phyloP scores from a whole-genome alignment of 2,888 invertebrate genomes.

The Torymus auratus region DNA sequence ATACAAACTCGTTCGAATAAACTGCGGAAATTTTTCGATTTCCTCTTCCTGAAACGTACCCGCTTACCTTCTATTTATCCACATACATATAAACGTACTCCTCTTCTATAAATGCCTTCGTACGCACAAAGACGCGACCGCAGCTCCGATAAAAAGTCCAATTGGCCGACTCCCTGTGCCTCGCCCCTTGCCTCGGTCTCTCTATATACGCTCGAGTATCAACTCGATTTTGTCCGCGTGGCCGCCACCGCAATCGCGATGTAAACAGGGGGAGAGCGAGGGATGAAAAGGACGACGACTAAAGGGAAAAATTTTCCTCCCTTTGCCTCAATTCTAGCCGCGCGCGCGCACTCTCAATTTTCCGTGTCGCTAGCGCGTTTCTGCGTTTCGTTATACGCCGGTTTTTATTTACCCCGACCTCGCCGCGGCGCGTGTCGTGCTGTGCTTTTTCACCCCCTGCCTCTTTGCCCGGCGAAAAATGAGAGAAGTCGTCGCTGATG shows the following conservation, averaged over 20 bases:
- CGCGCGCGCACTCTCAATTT: constrained; percentile 13
- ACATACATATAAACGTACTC: too few relatives aligned
- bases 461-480: constrained; percentile 8
- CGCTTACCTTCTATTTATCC: too few relatives aligned
- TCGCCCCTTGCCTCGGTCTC: too few relatives aligned
- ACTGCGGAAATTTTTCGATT: too few relatives aligned
- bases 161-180: too few relatives aligned
- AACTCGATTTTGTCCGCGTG: constrained; percentile 10
- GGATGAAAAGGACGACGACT: too few relatives aligned
- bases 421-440: background rate
- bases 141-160: too few relatives aligned
- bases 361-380: constrained; percentile 22
- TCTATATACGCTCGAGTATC: background rate
- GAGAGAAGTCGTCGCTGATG: constrained; percentile 5
- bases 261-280: constrained; percentile 6
- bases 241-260: constrained; percentile 31
- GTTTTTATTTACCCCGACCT: background rate
- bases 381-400: background rate
- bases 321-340: background rate
- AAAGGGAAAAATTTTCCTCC: background rate
- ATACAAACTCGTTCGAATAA: too few relatives aligned
- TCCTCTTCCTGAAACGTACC: too few relatives aligned
- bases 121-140: too few relatives aligned
- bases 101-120: too few relatives aligned
- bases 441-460: background rate